A percentile compares a stretch with the other conserved stretches of the same genome.
These are phyloP conservation scores for Diglossa cyanea DNA, from an alignment of 2,797 vertebrate species.

Conservation along the genomic window DNA sequence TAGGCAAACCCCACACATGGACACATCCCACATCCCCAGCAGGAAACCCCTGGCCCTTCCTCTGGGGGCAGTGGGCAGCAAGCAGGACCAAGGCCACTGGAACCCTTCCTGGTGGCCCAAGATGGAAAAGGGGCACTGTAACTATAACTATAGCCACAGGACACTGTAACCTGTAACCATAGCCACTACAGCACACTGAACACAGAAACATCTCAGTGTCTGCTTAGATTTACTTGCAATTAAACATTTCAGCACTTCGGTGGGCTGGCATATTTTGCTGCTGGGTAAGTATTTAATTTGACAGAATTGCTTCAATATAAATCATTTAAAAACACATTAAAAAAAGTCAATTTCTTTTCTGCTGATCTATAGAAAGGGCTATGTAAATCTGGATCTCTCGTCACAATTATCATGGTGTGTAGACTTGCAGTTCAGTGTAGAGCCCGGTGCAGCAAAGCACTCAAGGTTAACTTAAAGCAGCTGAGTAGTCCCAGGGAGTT, in stretches of 20 bases:
- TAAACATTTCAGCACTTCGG: background rate
- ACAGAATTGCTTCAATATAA: background rate
- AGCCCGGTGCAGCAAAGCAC: background rate
- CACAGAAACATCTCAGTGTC: background rate
- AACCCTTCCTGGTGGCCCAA: rapidly evolving
- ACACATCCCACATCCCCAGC: rapidly evolving
- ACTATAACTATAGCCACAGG: too few relatives aligned
- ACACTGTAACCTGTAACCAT: rapidly evolving
- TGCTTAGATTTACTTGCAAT: background rate
- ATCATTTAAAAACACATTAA: background rate
- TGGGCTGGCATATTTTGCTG: background rate
- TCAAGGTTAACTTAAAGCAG: background rate
- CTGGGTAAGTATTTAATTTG: background rate
- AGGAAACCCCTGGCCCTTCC: rapidly evolving
- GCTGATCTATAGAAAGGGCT: background rate
- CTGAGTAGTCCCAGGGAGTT: background rate
- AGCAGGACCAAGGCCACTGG: rapidly evolving
- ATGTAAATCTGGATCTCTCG: background rate
- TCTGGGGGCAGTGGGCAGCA: rapidly evolving
- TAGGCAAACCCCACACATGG: rapidly evolving
- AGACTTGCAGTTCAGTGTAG: background rate
- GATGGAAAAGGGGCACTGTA: background rate
- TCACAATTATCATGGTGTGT: background rate
- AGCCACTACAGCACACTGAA: background rate
- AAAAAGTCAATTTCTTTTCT: background rate